phyloP scores from a whole-genome alignment of 2,797 vertebrate species.

The Hirundo rustica region DNA sequence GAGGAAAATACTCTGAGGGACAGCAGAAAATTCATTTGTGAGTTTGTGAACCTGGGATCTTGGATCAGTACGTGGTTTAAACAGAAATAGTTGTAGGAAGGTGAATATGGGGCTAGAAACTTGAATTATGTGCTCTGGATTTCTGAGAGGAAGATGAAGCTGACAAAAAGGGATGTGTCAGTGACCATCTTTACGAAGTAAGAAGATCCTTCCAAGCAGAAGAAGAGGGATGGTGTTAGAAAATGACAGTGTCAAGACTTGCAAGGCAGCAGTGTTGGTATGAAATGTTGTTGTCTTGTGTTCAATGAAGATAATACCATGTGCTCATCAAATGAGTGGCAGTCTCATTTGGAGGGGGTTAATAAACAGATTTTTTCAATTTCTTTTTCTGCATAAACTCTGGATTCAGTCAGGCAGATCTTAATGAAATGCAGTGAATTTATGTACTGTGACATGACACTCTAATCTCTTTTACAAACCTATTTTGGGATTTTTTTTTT shows the following conservation, averaged over 20 bases:
- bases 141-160: not conserved
- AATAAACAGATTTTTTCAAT: not conserved
- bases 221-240: not conserved
- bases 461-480: not conserved
- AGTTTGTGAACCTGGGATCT: not conserved
- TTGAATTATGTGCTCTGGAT: not conserved
- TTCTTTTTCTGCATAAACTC: not conserved
- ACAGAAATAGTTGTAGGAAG: not conserved
- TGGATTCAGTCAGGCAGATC: not conserved
- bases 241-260: not conserved
- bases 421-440: not conserved
- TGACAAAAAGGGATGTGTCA: not conserved
- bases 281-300: not conserved
- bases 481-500: not conserved
- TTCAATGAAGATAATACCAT: not conserved
- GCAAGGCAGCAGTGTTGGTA: not conserved
- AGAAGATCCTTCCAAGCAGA: not conserved
- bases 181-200: not conserved
- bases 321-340: not conserved
- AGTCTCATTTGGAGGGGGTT: not conserved
- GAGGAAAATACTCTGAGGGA: not conserved
- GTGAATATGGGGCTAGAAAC: not conserved
- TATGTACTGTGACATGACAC: not conserved
- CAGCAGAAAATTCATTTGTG: not conserved
- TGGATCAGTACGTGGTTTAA: not conserved